Evolutionary conservation across 2,888 invertebrate species (phyloP).

Genomic region (Pecten maximus): DNA sequence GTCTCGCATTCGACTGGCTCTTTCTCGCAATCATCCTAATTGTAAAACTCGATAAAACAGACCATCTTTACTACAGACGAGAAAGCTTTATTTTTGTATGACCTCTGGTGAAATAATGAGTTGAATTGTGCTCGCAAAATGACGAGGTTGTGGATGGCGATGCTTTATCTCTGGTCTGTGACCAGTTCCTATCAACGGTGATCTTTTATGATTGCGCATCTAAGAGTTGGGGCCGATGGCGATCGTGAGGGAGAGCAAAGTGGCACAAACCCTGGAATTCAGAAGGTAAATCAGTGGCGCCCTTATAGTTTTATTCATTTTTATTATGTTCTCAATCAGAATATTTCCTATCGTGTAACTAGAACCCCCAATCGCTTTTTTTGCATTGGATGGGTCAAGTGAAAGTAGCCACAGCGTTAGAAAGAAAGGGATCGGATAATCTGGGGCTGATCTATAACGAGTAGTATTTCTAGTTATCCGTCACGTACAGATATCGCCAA

Average conservation of each 20-base stretch:
- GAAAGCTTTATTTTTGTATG: not conserved
- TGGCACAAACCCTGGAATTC: conserved; percentile 48
- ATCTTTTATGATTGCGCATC: conserved; percentile 17
- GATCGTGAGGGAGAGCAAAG: conserved; percentile 40
- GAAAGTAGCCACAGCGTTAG: not conserved
- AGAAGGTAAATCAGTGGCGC: not conserved
- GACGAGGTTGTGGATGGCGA: not conserved
- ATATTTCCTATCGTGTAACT: not conserved
- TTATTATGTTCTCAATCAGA: not conserved
- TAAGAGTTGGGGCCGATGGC: conserved; percentile 43
- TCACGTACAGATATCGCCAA: no score
- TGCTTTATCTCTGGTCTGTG: not conserved
- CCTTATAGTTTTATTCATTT: not conserved
- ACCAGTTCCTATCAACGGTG: not conserved
- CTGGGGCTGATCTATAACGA: not conserved
- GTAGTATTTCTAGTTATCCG: not conserved
- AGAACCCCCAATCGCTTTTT: not conserved
- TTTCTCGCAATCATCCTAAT: not conserved
- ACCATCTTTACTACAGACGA: not conserved
- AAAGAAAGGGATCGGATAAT: not conserved
- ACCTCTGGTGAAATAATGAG: not conserved
- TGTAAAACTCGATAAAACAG: not conserved
- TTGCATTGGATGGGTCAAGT: not conserved
- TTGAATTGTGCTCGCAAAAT: not conserved
- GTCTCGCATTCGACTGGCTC: no score